Conservation (phyloP, 1,140 invertebrate genomes). For the Streblospio benedicti region DNA sequence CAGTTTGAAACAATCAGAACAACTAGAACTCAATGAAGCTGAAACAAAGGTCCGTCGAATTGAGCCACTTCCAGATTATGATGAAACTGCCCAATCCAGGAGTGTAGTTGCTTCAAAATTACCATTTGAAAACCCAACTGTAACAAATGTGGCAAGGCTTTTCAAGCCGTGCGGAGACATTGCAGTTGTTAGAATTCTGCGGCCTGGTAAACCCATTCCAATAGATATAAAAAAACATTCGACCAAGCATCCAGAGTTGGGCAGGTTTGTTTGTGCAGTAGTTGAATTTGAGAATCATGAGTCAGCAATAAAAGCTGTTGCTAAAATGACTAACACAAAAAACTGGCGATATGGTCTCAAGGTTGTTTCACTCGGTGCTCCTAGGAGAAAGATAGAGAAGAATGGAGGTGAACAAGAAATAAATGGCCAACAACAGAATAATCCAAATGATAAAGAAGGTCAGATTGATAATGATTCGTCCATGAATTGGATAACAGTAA, state of each 20-base stretch:
- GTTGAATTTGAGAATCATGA: neutral
- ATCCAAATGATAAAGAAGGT: neutral
- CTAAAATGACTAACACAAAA: neutral
- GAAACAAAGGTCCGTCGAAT: neutral
- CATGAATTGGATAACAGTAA: too few species aligned
- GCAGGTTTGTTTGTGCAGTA: neutral
- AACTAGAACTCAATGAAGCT: slow-evolving; percentile 1
- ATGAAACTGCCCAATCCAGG: neutral
- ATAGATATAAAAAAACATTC: slow-evolving; percentile 17
- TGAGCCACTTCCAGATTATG: neutral
- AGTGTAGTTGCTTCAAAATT: slow-evolving; percentile 19
- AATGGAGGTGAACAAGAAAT: neutral
- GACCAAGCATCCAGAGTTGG: slow-evolving; percentile 11
- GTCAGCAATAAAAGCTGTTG: neutral
- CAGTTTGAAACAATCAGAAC: neutral
- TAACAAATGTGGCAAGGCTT: slow-evolving; percentile 17
- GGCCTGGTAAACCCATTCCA: slow-evolving; percentile 16
- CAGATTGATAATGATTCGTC: neutral
- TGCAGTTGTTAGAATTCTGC: slow-evolving; percentile 17
- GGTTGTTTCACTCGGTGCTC: neutral
- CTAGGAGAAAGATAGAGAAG: too few species aligned
- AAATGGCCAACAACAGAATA: neutral
- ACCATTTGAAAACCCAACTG: slow-evolving; percentile 13
- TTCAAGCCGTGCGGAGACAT: slow-evolving; percentile 23
- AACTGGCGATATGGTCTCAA: slow-evolving; percentile 6